Conservation (phyloP, 2,113 vertebrate genomes). For the Gavialis gangeticus region DNA sequence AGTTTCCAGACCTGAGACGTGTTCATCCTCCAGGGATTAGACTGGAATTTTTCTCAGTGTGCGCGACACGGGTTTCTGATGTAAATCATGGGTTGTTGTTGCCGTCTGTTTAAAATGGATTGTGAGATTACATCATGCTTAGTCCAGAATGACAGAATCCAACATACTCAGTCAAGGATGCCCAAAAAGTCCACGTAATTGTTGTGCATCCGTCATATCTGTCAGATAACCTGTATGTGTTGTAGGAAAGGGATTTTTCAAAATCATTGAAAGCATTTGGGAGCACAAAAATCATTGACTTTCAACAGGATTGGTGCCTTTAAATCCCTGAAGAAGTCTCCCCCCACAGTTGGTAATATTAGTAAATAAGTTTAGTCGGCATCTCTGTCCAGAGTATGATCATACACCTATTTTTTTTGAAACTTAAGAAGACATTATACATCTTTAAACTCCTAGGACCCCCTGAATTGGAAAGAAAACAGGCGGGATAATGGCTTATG, state of each 20-base stretch:
- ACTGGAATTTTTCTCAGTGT: neutral
- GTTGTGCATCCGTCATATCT: neutral
- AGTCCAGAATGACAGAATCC: neutral
- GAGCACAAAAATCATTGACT: neutral
- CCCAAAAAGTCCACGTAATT: neutral
- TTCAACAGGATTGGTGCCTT: neutral
- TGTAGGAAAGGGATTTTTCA: neutral
- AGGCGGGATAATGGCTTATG: neutral
- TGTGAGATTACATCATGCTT: neutral
- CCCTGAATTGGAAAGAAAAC: neutral
- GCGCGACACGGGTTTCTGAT: neutral
- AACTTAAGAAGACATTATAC: neutral
- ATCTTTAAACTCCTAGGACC: neutral
- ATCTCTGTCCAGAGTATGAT: neutral
- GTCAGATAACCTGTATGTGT: neutral
- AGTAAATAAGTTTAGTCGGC: neutral
- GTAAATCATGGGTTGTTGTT: neutral
- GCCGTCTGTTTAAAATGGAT: neutral
- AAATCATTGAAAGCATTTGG: neutral
- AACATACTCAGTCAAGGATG: neutral
- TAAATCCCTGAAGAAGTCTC: neutral
- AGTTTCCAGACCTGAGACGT: neutral
- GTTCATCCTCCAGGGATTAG: neutral
- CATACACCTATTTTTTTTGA: neutral
- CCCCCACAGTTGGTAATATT: neutral